Evolutionary conservation across 1,140 invertebrate species (phyloP), one percentile per base, ranked within the genome.

Genomic region (Sminthurides bifidus): DNA sequence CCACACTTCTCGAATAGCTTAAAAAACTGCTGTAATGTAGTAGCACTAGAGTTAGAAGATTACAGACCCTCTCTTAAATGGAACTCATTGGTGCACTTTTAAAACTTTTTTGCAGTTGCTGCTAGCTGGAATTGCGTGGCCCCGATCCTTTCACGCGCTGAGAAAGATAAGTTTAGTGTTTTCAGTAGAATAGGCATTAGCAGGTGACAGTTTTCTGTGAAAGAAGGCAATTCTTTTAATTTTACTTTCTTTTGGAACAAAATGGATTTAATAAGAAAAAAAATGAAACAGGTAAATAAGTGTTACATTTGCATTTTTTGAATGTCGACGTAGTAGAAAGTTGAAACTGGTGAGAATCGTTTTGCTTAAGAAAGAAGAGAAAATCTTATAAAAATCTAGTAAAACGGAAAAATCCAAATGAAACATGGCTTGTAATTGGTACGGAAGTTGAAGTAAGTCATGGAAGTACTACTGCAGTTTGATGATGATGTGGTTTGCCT

Each of bases 261-360:
- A 43, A 43, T 37, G 10, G 17, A 10, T 19, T 23, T 19, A 43
- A 43, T 10, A 43, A 17, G 21, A 15, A 43, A 43, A 43, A 43
- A 43, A 43, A 43, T 15, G 24, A 21, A 43, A 43, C 41, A 19
- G n/a, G 26, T 48, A 48, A 48, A 6, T 27, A 48, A 12, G 30
- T 8, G 30, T 14, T 48, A 48, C 44, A 48, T 48, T 48, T 48
- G 30, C 44, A 48, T 48, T 48, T 48, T 48, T 48, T 26, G 21
- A 30, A 48, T 48, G 44, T 48, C 30, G 44, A 48, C 30, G 44
- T 48, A 48, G 27, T 48, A 23, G 24, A 48, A 8, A 6, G 15
- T 26, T 15, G 30, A 48, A 48, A 24, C 26, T 8, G 6, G 27
- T 6, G 24, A 6, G 30, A 8, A 8, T 21, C 21, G 26, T 48